These are phyloP conservation scores for Barypeithes pellucidus DNA, from an alignment of 2,888 invertebrate genomes.

Conservation along the genomic window DNA sequence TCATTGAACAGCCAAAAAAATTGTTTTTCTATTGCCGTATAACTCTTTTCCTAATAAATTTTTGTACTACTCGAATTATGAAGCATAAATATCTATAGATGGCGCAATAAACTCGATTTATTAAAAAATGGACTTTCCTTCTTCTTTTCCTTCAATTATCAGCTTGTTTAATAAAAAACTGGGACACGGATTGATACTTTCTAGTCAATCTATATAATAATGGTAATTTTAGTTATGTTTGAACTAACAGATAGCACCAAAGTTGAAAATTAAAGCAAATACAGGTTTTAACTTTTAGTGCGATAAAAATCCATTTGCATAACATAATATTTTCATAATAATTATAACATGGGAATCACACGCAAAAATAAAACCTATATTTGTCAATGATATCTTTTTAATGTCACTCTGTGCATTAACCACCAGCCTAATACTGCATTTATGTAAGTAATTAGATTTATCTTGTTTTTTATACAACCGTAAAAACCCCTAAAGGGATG, in stretches of 20 bases:
- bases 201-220: not conserved
- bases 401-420: not conserved
- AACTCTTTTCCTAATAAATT: too few relatives aligned
- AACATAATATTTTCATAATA: slow-evolving; percentile 2
- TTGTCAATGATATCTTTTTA: not conserved
- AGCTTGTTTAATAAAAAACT: too few relatives aligned
- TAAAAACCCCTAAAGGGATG: too few relatives aligned
- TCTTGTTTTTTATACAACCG: not conserved
- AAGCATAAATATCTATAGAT: too few relatives aligned
- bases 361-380: slow-evolving; percentile 3
- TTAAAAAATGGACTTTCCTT: too few relatives aligned
- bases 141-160: too few relatives aligned
- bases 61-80: too few relatives aligned
- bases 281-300: slow-evolving; percentile 10
- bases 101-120: too few relatives aligned
- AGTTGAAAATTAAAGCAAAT: not conserved
- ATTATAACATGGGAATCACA: not conserved
- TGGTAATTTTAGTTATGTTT: not conserved
- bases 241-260: not conserved
- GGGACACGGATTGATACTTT: not conserved
- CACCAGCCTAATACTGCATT: not conserved
- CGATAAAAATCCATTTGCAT: slow-evolving; percentile 7
- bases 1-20: too few relatives aligned
- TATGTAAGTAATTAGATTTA: not conserved
- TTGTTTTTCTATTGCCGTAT: too few relatives aligned